Evolutionary conservation across 2,797 vertebrate species (phyloP).

Genomic region (Xenopus petersii): DNA sequence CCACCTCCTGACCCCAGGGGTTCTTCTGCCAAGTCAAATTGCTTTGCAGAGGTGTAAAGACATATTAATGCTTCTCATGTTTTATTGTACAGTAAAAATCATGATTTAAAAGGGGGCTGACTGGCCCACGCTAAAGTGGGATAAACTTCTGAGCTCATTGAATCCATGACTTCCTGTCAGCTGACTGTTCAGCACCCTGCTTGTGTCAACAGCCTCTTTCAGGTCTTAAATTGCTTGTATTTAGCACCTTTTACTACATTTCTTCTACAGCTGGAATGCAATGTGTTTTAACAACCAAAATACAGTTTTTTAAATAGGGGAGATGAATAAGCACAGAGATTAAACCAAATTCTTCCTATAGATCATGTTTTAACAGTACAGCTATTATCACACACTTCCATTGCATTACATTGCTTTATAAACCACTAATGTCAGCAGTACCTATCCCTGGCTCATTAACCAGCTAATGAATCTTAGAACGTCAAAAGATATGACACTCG

Average conservation of each 20-base stretch:
- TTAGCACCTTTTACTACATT: too few species aligned
- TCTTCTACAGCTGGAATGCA: too few species aligned
- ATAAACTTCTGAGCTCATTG: conserved; percentile 32
- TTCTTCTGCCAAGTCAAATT: conserved; percentile 41
- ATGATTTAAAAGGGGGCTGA: not conserved
- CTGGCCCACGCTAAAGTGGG: too few species aligned
- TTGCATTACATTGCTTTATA: conserved; percentile 23
- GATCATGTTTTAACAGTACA: not conserved
- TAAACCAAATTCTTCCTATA: too few species aligned
- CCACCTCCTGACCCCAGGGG: conserved; percentile 30
- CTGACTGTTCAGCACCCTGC: not conserved
- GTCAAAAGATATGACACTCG: conserved; percentile 18
- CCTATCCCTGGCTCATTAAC: conserved; percentile 27
- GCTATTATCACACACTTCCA: not conserved
- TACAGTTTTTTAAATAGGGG: too few species aligned
- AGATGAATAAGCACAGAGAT: too few species aligned
- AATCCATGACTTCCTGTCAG: not conserved
- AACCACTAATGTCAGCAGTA: conserved; percentile 2
- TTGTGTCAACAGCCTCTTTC: too few species aligned
- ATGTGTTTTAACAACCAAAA: too few species aligned
- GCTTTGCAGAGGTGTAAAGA: conserved; percentile 50
- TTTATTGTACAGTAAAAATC: conserved; percentile 29
- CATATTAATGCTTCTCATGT: conserved; percentile 36
- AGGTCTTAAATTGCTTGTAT: too few species aligned
- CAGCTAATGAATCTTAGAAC: conserved; percentile 26